These are phyloP conservation scores for Kobus ellipsiprymnus DNA, from an alignment of 2,113 vertebrate species.

Conservation along the genomic window DNA sequence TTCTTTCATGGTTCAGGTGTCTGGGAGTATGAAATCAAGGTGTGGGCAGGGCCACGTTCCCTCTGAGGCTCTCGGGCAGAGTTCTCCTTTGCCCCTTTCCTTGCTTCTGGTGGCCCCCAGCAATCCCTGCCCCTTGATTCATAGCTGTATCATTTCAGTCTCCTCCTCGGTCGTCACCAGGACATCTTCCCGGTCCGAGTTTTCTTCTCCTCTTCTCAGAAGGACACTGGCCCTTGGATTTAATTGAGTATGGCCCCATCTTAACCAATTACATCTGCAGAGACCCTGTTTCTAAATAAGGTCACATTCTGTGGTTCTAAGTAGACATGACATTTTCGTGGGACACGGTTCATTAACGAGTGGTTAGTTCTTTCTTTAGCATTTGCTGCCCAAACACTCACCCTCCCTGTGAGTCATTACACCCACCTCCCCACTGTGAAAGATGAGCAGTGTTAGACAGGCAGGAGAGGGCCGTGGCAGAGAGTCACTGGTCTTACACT, in stretches of 20 bases:
- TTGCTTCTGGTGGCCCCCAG: not conserved
- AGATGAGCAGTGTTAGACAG: not conserved
- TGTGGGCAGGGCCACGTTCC: accelerated
- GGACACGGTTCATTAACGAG: not conserved
- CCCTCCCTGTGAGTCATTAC: not conserved
- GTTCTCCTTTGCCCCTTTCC: too few relatives aligned
- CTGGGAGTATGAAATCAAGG: not conserved
- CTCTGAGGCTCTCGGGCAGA: too few relatives aligned
- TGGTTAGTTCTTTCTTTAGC: not conserved
- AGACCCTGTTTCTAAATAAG: not conserved
- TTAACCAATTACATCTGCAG: not conserved
- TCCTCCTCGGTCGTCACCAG: not conserved
- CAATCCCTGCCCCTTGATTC: not conserved
- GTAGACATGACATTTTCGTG: not conserved
- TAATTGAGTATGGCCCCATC: not conserved
- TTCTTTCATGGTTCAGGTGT: not conserved
- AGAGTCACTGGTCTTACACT: too few relatives aligned
- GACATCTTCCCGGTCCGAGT: not conserved
- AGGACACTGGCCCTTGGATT: not conserved
- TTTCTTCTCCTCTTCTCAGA: not conserved
- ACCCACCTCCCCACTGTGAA: not conserved
- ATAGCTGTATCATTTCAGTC: accelerated
- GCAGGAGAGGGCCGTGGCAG: not conserved
- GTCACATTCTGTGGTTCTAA: not conserved
- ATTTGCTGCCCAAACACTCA: not conserved